phyloP scores from a whole-genome alignment of 2,888 invertebrate genomes.

The Conchocele bisecta region DNA sequence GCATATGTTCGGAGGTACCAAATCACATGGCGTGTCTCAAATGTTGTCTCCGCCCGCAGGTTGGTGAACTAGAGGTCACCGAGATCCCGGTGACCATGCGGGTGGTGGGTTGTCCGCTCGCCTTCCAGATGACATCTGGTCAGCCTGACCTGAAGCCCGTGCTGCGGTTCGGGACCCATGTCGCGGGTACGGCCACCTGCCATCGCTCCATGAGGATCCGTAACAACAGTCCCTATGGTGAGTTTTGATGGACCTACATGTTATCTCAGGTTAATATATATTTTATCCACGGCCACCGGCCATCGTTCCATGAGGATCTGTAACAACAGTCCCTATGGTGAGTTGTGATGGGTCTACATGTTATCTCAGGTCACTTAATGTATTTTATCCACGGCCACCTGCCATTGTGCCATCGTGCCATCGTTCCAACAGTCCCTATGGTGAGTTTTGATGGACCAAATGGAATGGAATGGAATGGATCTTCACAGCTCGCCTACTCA shows the following conservation, averaged over 20 bases:
- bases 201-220: slow-evolving; percentile 77
- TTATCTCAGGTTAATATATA: too few species aligned
- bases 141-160: slow-evolving; percentile 71
- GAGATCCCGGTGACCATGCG: slow-evolving; percentile 73
- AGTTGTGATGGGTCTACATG: too few species aligned
- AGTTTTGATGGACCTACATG: slow-evolving; percentile 69
- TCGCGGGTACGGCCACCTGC: slow-evolving; percentile 74
- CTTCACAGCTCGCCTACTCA: too few species aligned
- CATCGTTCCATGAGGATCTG: too few species aligned
- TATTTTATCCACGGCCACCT: slow-evolving; percentile 65
- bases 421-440: slow-evolving; percentile 79
- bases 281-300: too few species aligned
- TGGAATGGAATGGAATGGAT: too few species aligned
- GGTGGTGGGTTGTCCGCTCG: slow-evolving; percentile 79
- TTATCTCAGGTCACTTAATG: too few species aligned
- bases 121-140: slow-evolving; percentile 80
- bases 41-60: too few species aligned
- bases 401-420: slow-evolving; percentile 76
- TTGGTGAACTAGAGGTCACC: slow-evolving; percentile 67
- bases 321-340: too few species aligned
- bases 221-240: slow-evolving; percentile 80
- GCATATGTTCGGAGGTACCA: too few species aligned
- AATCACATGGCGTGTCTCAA: too few species aligned
- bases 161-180: slow-evolving; percentile 80
- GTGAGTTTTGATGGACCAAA: slow-evolving; percentile 71